Percentiles rank a stretch among this genome's conserved stretches.
phyloP scores from a whole-genome alignment of 2,113 vertebrate genomes.

The Gracilinanus agilis region DNA sequence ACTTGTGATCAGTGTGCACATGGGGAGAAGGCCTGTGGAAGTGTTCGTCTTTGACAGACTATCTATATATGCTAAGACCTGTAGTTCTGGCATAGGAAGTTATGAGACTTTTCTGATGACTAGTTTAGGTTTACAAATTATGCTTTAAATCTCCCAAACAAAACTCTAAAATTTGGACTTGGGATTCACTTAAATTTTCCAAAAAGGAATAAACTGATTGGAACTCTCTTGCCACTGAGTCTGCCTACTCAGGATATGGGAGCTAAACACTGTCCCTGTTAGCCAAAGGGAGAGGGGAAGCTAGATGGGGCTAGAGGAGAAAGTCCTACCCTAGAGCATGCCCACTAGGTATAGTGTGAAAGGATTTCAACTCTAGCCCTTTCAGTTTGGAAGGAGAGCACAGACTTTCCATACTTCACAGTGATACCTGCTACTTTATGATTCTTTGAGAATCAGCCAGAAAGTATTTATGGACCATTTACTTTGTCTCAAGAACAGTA shows the following conservation, averaged over 20 bases:
- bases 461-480: background rate
- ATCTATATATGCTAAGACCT: background rate
- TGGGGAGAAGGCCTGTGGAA: background rate
- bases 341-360: background rate
- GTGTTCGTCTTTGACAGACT: background rate
- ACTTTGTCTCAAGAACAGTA: background rate
- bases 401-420: background rate
- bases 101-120: background rate
- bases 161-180: background rate
- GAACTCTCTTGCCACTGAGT: background rate
- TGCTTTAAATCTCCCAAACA: background rate
- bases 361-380: background rate
- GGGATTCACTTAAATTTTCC: background rate
- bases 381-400: background rate
- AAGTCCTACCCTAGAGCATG: background rate
- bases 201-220: background rate
- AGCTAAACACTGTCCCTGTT: background rate
- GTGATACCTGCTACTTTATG: background rate
- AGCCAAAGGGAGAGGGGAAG: background rate
- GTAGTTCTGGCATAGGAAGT: background rate
- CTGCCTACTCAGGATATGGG: background rate
- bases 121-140: background rate
- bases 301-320: background rate
- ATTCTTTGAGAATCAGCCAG: background rate
- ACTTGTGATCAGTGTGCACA: background rate